Evolutionary conservation across 2,888 invertebrate species (phyloP).

Genomic region (Acrobasis suavella): DNA sequence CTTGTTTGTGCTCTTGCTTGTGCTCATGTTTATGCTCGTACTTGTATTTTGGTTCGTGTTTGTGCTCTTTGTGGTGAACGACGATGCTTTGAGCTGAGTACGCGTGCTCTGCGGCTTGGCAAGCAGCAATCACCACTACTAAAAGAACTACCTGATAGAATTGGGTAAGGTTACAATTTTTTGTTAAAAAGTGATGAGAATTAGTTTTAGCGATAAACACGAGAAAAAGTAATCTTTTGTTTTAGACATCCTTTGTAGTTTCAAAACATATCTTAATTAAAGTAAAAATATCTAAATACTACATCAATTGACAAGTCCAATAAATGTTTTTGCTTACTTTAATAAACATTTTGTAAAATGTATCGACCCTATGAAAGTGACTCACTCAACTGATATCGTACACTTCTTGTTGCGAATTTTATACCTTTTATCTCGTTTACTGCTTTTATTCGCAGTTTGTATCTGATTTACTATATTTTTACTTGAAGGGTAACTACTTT

Average conservation of each 20-base stretch:
- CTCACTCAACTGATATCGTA: slow-evolving; percentile 9
- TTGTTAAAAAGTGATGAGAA: too few species aligned
- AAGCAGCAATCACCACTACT: background rate
- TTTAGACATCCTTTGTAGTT: too few species aligned
- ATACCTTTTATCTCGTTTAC: background rate
- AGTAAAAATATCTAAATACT: too few species aligned
- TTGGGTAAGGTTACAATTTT: background rate
- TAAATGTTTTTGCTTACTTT: slow-evolving; percentile 12
- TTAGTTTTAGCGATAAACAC: too few species aligned
- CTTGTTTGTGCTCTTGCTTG: slow-evolving; percentile 33
- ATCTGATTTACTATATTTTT: background rate
- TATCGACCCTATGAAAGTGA: background rate
- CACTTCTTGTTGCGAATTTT: background rate
- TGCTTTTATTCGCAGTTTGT: background rate
- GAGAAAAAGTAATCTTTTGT: too few species aligned
- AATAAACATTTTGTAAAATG: slow-evolving; percentile 9
- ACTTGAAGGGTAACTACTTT: background rate
- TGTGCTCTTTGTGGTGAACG: slow-evolving; percentile 24
- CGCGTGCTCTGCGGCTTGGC: slow-evolving; percentile 23
- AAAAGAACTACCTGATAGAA: background rate
- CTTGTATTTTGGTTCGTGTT: slow-evolving; percentile 28
- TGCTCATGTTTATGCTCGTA: slow-evolving; percentile 35
- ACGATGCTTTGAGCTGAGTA: slow-evolving; percentile 37
- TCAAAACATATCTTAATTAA: too few species aligned
- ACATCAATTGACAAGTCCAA: background rate